These are phyloP conservation scores for Dipodomys spectabilis DNA, from an alignment of 2,113 vertebrate genomes.

Conservation along the genomic window DNA sequence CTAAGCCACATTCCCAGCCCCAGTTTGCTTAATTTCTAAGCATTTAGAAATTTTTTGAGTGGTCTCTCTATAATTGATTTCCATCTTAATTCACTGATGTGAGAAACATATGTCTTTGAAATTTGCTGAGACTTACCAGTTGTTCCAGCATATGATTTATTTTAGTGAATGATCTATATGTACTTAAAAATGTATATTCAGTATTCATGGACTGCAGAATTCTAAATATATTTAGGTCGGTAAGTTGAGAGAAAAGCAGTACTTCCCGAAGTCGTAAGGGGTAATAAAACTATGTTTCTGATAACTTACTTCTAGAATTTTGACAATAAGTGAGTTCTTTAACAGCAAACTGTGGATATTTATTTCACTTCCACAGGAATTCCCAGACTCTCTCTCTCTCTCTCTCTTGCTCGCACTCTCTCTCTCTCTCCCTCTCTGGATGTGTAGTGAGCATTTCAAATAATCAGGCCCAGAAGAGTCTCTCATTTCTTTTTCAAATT, in stretches of 20 bases:
- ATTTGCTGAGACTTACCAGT: slow-evolving; percentile 12
- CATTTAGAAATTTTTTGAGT: neutral
- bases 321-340: neutral
- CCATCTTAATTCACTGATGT: neutral
- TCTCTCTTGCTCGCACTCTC: no score
- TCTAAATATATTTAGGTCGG: neutral
- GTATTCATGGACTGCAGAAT: neutral
- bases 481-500: neutral
- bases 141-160: neutral
- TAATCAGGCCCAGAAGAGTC: neutral
- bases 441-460: neutral
- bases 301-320: neutral
- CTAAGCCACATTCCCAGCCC: no score
- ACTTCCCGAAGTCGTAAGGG: slow-evolving; percentile 1
- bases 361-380: neutral
- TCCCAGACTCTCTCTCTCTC: no score
- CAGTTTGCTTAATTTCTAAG: slow-evolving; percentile 6
- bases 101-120: slow-evolving; percentile 34
- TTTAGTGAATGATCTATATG: neutral
- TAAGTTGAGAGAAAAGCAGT: neutral
- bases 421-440: neutral
- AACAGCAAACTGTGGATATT: neutral
- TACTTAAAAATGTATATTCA: neutral
- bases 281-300: neutral
- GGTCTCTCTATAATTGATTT: slow-evolving; percentile 5